These are phyloP conservation scores for Mizuhopecten yessoensis DNA, from an alignment of 1,140 invertebrate species.

Conservation along the genomic window DNA sequence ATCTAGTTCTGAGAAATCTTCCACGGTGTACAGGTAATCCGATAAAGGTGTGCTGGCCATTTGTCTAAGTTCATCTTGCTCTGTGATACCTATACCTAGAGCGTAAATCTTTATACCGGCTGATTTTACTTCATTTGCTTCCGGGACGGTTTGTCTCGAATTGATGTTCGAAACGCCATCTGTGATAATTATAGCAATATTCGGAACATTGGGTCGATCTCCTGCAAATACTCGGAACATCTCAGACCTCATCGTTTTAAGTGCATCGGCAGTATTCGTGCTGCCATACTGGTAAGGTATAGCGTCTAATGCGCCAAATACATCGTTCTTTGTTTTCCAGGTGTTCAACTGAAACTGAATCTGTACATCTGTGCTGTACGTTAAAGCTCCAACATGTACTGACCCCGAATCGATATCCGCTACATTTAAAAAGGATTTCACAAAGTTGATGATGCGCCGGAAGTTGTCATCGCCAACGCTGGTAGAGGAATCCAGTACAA, in stretches of 20 bases:
- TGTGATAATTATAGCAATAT: conserved; percentile 74
- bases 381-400: conserved; percentile 69
- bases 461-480: conserved; percentile 76
- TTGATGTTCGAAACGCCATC: conserved; percentile 78
- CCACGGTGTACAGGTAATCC: conserved; percentile 70
- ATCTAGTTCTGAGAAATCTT: conserved; percentile 70
- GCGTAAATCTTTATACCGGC: conserved; percentile 73
- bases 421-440: conserved; percentile 69
- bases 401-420: conserved; percentile 72
- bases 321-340: conserved; percentile 65
- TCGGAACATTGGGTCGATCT: conserved; percentile 71
- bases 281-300: conserved; percentile 73
- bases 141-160: conserved; percentile 70
- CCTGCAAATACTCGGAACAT: conserved; percentile 70
- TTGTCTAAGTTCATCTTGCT: conserved; percentile 69
- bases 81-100: conserved; percentile 74
- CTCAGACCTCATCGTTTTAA: conserved; percentile 66
- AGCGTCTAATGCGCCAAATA: conserved; percentile 67
- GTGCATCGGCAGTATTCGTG: conserved; percentile 73
- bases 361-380: conserved; percentile 71
- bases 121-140: conserved; percentile 63
- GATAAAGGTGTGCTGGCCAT: conserved; percentile 65
- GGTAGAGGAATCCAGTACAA: conserved; percentile 78
- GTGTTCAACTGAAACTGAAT: conserved; percentile 70
- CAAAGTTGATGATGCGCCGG: conserved; percentile 72